A percentile compares a stretch with the other conserved stretches of the same genome.
Conservation (phyloP, 2,113 vertebrate genomes). For the Corythornis madagascariensis region DNA sequence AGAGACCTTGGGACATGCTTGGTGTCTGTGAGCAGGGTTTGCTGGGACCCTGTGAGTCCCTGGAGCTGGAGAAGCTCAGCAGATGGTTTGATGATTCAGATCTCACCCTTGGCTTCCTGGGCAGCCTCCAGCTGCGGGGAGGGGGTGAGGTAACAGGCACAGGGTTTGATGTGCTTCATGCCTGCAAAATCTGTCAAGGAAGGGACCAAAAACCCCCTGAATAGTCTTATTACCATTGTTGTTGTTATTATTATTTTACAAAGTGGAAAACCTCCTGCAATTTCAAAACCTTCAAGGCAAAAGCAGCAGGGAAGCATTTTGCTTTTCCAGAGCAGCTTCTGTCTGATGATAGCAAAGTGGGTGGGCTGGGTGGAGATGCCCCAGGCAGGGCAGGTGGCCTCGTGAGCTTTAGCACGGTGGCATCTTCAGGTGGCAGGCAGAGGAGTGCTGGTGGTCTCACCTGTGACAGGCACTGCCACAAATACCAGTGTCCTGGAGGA, state of each 20-base stretch:
- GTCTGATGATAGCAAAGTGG: rapidly evolving
- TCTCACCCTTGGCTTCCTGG: neutral
- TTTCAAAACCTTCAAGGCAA: neutral
- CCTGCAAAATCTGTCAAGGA: neutral
- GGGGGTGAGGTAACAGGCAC: neutral
- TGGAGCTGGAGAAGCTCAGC: neutral
- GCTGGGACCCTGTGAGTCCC: neutral
- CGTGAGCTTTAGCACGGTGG: rapidly evolving
- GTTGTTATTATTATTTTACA: neutral
- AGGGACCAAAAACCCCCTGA: neutral
- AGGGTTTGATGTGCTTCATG: neutral
- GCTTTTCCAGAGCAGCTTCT: neutral
- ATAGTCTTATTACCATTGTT: neutral
- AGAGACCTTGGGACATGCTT: neutral
- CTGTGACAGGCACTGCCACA: rapidly evolving
- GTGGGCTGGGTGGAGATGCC: neutral
- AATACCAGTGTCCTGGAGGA: neutral
- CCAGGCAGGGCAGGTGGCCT: neutral
- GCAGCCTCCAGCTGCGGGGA: neutral
- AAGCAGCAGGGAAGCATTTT: neutral
- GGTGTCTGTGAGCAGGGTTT: neutral
- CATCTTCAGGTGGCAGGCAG: neutral
- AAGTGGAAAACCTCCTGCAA: neutral
- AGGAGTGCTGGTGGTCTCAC: neutral
- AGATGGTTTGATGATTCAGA: neutral